Conservation (phyloP, 2,888 invertebrate genomes). For the Piscicola geometra region DNA sequence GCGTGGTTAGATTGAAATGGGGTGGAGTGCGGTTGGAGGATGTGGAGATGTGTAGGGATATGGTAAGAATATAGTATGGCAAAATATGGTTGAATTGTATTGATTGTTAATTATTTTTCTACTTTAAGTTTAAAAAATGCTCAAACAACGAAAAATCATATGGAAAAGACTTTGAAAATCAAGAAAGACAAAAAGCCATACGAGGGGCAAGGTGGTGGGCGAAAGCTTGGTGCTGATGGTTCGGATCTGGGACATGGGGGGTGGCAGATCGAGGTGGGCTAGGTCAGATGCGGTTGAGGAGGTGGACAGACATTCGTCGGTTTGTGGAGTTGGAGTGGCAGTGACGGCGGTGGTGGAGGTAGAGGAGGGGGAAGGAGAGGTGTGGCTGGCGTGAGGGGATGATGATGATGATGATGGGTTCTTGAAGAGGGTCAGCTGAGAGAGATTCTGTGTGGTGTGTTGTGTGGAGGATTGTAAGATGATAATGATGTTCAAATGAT, state of each 20-base stretch:
- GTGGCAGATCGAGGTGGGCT: conserved; percentile 15
- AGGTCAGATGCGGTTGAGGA: background rate
- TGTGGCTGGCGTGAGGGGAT: background rate
- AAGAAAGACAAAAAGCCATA: too few relatives aligned
- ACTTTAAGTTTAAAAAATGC: background rate
- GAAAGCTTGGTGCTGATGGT: conserved; percentile 18
- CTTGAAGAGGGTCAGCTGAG: too few relatives aligned
- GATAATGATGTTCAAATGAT: background rate
- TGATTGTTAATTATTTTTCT: background rate
- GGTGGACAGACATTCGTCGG: background rate
- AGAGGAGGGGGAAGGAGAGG: background rate
- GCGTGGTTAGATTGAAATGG: too few relatives aligned
- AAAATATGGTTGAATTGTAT: background rate
- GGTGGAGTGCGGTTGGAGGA: too few relatives aligned
- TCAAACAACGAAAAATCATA: too few relatives aligned
- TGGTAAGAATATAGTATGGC: too few relatives aligned
- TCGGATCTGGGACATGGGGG: conserved; percentile 30
- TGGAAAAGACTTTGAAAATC: too few relatives aligned
- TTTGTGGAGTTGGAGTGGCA: background rate
- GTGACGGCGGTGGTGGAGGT: background rate
- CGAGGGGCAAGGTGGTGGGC: conserved; percentile 1
- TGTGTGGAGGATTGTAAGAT: too few relatives aligned
- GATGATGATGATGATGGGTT: background rate
- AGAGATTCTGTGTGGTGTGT: too few relatives aligned
- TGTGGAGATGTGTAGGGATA: too few relatives aligned